These are phyloP conservation scores for Micromys minutus DNA, from an alignment of 2,113 vertebrate species.

Conservation along the genomic window DNA sequence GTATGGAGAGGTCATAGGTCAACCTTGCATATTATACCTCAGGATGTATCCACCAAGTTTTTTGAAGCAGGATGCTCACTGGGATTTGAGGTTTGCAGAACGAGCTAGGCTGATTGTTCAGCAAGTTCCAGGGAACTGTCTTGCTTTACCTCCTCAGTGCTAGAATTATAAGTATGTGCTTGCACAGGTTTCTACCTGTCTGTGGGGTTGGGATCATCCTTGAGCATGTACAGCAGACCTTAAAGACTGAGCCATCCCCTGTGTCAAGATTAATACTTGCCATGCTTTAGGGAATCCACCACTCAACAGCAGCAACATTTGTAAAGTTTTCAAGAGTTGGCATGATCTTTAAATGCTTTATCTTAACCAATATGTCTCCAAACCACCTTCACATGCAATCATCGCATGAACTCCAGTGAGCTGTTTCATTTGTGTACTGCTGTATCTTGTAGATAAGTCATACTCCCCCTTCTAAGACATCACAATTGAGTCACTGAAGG, in stretches of 20 bases:
- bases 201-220: not conserved
- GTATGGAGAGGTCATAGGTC: not conserved
- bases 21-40: too few relatives aligned
- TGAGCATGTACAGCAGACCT: not conserved
- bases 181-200: too few relatives aligned
- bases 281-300: not conserved
- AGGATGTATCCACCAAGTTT: not conserved
- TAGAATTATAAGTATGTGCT: not conserved
- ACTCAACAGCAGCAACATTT: not conserved
- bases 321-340: not conserved
- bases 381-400: not conserved
- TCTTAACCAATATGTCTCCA: not conserved
- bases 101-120: too few relatives aligned
- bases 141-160: not conserved
- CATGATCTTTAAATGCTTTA: slow-evolving; percentile 14
- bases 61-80: not conserved
- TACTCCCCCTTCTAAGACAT: not conserved
- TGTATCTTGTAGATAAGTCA: not conserved
- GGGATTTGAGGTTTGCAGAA: not conserved
- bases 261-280: not conserved
- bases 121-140: not conserved
- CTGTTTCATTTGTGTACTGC: not conserved
- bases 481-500: not conserved
- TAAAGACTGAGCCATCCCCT: not conserved
- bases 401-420: not conserved